These are phyloP conservation scores for Acanthacorydalis orientalis DNA, from an alignment of 2,888 invertebrate genomes.

Conservation along the genomic window DNA sequence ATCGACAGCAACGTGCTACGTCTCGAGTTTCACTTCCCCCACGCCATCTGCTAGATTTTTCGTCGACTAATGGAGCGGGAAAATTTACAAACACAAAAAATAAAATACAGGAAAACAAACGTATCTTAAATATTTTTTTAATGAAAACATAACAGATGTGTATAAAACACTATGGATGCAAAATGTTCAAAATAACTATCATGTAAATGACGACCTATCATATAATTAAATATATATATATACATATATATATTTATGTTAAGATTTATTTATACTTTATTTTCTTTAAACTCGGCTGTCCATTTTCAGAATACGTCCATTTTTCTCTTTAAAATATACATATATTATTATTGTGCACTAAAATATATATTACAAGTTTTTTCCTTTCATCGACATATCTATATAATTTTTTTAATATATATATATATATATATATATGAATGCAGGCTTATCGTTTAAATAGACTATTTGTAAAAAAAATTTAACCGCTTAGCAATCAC, in stretches of 20 bases:
- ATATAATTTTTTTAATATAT: too few relatives aligned
- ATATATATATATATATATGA: not conserved
- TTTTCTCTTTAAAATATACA: not conserved
- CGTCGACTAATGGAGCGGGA: too few relatives aligned
- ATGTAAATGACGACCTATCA: conserved; percentile 1
- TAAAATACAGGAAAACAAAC: not conserved
- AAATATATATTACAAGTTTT: not conserved
- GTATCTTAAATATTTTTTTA: conserved; percentile 5
- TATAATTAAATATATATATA: not conserved
- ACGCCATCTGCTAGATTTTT: too few relatives aligned
- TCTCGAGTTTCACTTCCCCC: too few relatives aligned
- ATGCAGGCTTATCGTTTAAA: not conserved
- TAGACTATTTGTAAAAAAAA: not conserved
- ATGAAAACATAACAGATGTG: conserved; percentile 11
- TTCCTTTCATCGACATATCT: not conserved
- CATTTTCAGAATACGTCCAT: not conserved
- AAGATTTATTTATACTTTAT: too few relatives aligned
- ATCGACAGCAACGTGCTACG: too few relatives aligned
- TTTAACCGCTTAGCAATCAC: not conserved
- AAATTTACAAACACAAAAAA: not conserved
- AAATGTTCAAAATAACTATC: conserved; percentile 9
- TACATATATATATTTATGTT: too few relatives aligned
- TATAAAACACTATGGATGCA: conserved; percentile 10
- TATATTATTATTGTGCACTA: too few relatives aligned
- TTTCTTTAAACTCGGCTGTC: not conserved